phyloP scores from a whole-genome alignment of 1,140 invertebrate genomes.

The Anagrus nilaparvatae region DNA sequence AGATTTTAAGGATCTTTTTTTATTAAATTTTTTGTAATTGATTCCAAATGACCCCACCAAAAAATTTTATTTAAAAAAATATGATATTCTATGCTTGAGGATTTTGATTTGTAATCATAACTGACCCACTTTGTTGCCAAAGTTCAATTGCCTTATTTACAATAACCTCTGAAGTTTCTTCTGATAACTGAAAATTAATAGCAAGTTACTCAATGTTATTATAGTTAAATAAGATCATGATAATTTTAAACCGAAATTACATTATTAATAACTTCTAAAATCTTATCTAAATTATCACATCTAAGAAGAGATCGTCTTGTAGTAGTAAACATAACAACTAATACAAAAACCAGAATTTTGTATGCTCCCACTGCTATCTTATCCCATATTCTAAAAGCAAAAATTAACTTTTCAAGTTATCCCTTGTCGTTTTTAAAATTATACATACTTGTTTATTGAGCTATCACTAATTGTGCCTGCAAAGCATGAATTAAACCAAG shows the following conservation, averaged over 20 bases:
- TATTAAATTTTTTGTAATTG: too few species aligned
- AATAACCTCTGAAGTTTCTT: slow-evolving; percentile 64
- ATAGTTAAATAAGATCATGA: background rate
- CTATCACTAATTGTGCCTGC: slow-evolving; percentile 66
- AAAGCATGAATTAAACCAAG: slow-evolving; percentile 74
- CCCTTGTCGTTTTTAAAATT: background rate
- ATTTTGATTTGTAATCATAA: slow-evolving; percentile 11
- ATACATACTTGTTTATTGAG: slow-evolving; percentile 60
- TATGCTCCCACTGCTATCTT: slow-evolving; percentile 75
- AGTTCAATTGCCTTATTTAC: slow-evolving; percentile 70
- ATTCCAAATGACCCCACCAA: too few species aligned
- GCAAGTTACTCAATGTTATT: slow-evolving; percentile 3
- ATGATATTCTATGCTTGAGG: too few species aligned
- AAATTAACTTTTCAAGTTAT: slow-evolving; percentile 6
- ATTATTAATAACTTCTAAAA: slow-evolving; percentile 54
- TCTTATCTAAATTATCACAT: slow-evolving; percentile 47
- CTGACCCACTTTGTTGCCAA: slow-evolving; percentile 50
- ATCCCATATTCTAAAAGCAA: slow-evolving; percentile 67
- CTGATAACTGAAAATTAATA: slow-evolving; percentile 52
- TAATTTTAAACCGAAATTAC: slow-evolving; percentile 37
- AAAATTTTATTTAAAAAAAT: too few species aligned
- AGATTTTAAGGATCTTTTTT: too few species aligned
- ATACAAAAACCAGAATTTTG: slow-evolving; percentile 70
- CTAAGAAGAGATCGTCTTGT: slow-evolving; percentile 54
- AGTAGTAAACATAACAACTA: slow-evolving; percentile 60